Base-by-base conservation (phyloP, 2,888 invertebrate genomes). In the Oxytorus armatus region DNA sequence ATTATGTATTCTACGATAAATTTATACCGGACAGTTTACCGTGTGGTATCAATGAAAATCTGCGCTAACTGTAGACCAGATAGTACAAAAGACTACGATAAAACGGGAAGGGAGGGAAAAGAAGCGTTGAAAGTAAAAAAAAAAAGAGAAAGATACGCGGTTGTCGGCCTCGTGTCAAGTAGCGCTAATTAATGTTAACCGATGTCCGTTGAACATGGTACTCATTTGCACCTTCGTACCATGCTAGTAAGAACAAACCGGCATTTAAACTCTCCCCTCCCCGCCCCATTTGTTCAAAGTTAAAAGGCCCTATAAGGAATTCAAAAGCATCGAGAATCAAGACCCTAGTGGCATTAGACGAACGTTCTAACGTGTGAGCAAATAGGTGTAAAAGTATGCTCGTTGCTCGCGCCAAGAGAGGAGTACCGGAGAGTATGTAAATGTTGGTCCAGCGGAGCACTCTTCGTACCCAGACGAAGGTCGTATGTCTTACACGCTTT, bases 401-500 rank as follows among this genome's bases (percentile, higher is more conserved):
- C 10, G 55, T 33, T 16, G 4, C n/a, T 7, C 49, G 55, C 53
- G 65, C 65, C 16, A 21, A 11, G 10, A 16, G 25, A n/a, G 14
- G 47, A 21, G 66, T 57, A 55, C 51, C 18, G 23, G 57, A 47
- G 65, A 51, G 53, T 29, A 61, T 53, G 39, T 29, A 61, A 42
- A 39, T 29, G 53, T 10, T 18, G 51, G 51, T 47, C 61, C 73
- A 44, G 68, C 69, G 23, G 63, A 16, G 51, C 59, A 61, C 61
- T 51, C 53, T 42, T 47, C 29, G 18, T 3, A 14, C 33, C 51
- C 76, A 51, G 69, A 61, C 82, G 79, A 80, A 82, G 77, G 79
- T 80, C 79, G 79, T 69, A 66, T 77, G 77, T 82, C 70, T 74
- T 75, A 70, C 75, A 75, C 65, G 79, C 59, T 75, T 70, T 72